Evolutionary conservation across 1,140 invertebrate genomes (phyloP), one percentile per base, ranked within the genome.

Genomic region (Cotesia chilonis): DNA sequence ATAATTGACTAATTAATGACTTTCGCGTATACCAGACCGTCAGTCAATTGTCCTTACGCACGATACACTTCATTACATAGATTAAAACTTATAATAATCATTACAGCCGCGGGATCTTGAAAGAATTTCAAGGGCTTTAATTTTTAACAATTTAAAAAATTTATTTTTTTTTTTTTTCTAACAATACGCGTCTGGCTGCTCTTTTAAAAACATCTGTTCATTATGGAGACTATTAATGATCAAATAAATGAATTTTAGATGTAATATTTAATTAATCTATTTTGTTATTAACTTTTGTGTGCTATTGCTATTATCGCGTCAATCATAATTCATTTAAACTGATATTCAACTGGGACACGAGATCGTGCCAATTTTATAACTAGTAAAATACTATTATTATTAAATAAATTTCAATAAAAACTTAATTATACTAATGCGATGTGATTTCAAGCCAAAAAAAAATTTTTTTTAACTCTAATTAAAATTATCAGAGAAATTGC

Each of bases 1-100:
- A 74, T 83, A 82, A 85, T 86, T 84, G 78, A 68, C 67, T 78
- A 77, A 80, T 82, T 85, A 83, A 84, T 83, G 76, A 80, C 67
- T 83, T 82, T 82, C 51, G 41, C 60, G 69, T 14, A 28, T 20
- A 41, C 37, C 55, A 70, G 36, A 55, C 28, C 36, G 12, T 38
- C 66, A 47, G 28, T 28, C 28, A 28, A 28, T 28, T 28, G 28
- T 28, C 28, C 28, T 28, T 28, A 28, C 28, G 28, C 28, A 28
- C 28, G 28, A 28, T 28, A 28, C 28, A 28, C 28, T 28, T 28
- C 28, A 28, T 28, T 28, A 28, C 3, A 28, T 28, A 28, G 28
- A 28, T 28, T 28, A 28, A 28, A 28, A 28, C 3, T 28, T 28
- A 28, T 28, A 28, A 28, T 28, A 28, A 28, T 28, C 28, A 28